Conservation (phyloP, 2,113 vertebrate species). For the Cynocephalus volans region DNA sequence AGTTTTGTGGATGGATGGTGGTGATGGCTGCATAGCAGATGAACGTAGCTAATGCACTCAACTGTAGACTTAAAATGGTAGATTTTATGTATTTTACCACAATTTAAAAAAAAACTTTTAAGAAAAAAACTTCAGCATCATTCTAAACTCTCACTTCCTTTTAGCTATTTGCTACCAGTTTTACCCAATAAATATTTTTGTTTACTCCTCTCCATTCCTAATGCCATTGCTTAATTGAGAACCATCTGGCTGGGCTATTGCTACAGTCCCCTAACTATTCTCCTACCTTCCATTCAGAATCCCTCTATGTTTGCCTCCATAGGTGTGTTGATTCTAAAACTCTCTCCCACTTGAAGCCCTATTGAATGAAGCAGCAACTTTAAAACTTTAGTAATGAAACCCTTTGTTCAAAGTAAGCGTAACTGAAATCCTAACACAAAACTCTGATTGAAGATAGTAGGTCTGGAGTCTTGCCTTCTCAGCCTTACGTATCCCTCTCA, state of each 20-base stretch:
- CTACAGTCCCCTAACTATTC: background rate
- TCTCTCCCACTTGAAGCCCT: conserved; percentile 3
- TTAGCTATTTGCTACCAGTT: background rate
- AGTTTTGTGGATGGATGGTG: too few species aligned
- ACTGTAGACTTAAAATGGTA: too few species aligned
- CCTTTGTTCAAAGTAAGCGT: background rate
- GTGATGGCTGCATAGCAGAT: too few species aligned
- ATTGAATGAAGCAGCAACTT: background rate
- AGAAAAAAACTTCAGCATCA: too few species aligned
- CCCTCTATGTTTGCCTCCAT: background rate
- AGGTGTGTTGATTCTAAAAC: background rate
- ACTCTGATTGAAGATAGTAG: background rate
- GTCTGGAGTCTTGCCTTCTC: background rate
- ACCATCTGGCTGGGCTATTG: background rate
- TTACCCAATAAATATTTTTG: background rate
- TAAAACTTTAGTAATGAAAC: background rate
- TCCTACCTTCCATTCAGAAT: background rate
- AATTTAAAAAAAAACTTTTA: too few species aligned
- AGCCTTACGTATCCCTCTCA: background rate
- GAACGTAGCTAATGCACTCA: too few species aligned
- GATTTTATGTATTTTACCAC: too few species aligned
- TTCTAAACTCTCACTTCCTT: too few species aligned
- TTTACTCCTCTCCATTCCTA: background rate
- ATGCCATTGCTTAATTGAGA: background rate
- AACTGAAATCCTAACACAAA: background rate